Conservation (phyloP, 1,140 invertebrate species). For the Carcinoscorpius rotundicauda region DNA sequence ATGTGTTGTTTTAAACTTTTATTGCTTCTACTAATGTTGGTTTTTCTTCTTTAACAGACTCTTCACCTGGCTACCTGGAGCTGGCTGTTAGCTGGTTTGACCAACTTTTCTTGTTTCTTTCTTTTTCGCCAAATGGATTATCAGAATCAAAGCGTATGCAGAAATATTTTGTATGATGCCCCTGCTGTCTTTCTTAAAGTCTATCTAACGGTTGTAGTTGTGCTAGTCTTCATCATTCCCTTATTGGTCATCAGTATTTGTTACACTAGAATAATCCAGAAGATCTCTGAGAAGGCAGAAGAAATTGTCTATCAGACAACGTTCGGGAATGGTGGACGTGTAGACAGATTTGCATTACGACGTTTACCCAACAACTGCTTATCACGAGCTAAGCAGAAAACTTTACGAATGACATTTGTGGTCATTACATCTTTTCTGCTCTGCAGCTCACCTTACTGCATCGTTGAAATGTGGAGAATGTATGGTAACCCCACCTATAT, state of each 20-base stretch:
- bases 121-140: neutral
- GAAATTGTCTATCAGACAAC: neutral
- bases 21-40: no score
- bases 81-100: neutral
- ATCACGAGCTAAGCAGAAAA: neutral
- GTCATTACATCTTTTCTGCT: neutral
- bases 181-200: neutral
- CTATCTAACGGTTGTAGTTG: neutral
- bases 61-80: neutral
- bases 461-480: slow-evolving; percentile 1
- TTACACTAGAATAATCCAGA: neutral
- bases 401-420: neutral
- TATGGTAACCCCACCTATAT: neutral
- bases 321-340: neutral
- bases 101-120: neutral
- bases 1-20: no score
- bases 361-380: neutral
- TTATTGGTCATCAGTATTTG: slow-evolving; percentile 1
- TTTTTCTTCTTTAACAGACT: no score
- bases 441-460: neutral
- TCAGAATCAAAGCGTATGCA: neutral
- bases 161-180: neutral
- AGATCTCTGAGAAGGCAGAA: neutral
- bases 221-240: neutral
- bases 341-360: neutral